These are phyloP conservation scores for Calonectris borealis DNA, from an alignment of 2,113 vertebrate genomes.

Conservation along the genomic window DNA sequence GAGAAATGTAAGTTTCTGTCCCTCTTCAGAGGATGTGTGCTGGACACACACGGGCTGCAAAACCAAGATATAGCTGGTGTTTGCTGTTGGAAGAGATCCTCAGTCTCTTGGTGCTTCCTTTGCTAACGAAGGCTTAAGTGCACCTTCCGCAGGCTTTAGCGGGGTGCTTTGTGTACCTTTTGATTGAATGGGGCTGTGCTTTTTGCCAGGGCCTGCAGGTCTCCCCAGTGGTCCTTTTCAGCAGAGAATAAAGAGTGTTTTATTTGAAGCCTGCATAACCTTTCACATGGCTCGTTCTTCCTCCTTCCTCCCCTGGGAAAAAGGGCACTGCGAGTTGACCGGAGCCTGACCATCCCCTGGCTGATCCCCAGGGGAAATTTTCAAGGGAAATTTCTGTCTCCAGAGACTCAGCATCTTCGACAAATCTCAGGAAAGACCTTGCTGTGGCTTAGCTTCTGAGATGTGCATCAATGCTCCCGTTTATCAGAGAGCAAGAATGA, in stretches of 20 bases:
- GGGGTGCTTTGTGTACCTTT: background rate
- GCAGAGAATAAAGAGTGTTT: background rate
- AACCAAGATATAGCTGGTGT: background rate
- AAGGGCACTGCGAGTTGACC: background rate
- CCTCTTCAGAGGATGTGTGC: background rate
- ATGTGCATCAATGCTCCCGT: background rate
- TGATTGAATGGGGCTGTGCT: background rate
- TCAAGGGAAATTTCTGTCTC: background rate
- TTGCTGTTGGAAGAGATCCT: background rate
- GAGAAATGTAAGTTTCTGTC: background rate
- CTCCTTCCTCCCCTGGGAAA: background rate
- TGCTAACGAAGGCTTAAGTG: background rate
- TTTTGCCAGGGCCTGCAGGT: background rate
- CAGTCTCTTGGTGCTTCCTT: background rate
- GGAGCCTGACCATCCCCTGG: background rate
- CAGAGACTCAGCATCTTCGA: background rate
- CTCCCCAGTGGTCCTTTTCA: background rate
- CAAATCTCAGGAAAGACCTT: background rate
- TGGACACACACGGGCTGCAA: background rate
- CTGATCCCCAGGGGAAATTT: background rate
- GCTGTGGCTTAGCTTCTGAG: background rate
- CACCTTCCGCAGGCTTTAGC: background rate
- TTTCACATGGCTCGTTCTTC: background rate
- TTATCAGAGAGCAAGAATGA: background rate
- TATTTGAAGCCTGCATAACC: background rate